These are phyloP conservation scores for Thaleichthys pacificus DNA, from an alignment of 2,797 vertebrate species.

Conservation along the genomic window DNA sequence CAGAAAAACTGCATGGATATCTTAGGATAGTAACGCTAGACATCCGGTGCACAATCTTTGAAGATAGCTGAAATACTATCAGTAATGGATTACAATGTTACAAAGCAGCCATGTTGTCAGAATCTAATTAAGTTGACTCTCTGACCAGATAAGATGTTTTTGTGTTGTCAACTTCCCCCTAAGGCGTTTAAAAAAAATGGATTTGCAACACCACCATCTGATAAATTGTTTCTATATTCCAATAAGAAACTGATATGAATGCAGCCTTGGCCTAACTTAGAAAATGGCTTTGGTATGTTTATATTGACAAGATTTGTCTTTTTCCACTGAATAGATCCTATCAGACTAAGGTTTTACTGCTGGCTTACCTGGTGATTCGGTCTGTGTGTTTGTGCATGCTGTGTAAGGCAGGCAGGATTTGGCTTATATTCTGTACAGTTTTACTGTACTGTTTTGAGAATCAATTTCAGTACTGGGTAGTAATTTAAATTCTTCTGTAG, in stretches of 20 bases:
- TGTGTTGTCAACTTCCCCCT: not conserved
- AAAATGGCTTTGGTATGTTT: constrained; percentile 13
- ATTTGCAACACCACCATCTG: constrained; percentile 13
- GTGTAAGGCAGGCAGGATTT: no score
- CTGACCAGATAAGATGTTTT: not conserved
- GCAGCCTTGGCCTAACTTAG: not conserved
- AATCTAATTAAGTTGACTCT: not conserved
- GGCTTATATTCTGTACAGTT: no score
- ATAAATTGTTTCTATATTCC: constrained; percentile 18
- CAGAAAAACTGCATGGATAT: not conserved
- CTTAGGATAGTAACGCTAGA: constrained; percentile 18
- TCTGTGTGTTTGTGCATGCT: not conserved
- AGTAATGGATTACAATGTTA: constrained; percentile 1
- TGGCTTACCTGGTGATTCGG: constrained; percentile 13
- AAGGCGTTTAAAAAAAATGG: not conserved
- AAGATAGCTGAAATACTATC: constrained; percentile 13
- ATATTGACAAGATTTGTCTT: constrained; percentile 35
- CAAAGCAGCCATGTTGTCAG: not conserved
- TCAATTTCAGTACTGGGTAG: no score
- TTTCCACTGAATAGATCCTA: constrained; percentile 32
- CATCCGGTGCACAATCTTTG: constrained; percentile 29
- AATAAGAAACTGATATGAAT: constrained; percentile 27
- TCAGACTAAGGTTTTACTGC: constrained; percentile 31
- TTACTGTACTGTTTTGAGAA: no score
- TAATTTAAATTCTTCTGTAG: no score